These are phyloP conservation scores for Cheilinus undulatus DNA, from an alignment of 2,113 vertebrate species.

Conservation along the genomic window DNA sequence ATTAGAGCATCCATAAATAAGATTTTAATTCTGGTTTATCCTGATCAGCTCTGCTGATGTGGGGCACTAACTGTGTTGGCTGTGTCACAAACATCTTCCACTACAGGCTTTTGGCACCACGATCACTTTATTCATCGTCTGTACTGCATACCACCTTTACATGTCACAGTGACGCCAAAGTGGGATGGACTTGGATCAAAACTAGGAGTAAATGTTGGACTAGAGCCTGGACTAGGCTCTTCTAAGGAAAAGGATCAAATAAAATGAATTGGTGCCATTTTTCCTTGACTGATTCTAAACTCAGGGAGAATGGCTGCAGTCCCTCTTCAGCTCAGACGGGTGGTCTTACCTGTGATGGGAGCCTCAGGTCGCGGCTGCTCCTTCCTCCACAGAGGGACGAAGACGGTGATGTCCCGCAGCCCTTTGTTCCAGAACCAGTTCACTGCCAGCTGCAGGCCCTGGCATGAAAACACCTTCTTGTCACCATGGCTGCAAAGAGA, in stretches of 20 bases:
- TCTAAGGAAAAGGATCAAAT: too few relatives aligned
- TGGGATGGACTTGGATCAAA: neutral
- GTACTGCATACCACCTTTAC: neutral
- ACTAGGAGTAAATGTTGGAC: neutral
- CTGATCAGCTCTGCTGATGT: neutral
- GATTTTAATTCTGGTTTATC: neutral
- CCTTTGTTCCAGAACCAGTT: slow-evolving; percentile 92
- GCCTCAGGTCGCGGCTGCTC: slow-evolving; percentile 86
- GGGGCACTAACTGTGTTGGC: neutral
- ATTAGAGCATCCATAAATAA: neutral
- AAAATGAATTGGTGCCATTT: too few relatives aligned
- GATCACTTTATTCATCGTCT: neutral
- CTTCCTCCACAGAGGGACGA: slow-evolving; percentile 94
- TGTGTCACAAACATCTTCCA: neutral
- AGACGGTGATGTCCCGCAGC: slow-evolving; percentile 90
- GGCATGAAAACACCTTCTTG: slow-evolving; percentile 92
- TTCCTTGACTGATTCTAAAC: too few relatives aligned
- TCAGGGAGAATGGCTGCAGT: neutral
- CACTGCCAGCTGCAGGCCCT: slow-evolving; percentile 91
- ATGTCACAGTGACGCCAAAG: neutral
- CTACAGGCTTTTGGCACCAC: neutral
- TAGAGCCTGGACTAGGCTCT: neutral
- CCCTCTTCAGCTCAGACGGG: neutral
- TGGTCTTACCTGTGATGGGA: slow-evolving; percentile 87
- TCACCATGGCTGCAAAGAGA: slow-evolving; percentile 87